Conservation (phyloP, 2,113 vertebrate genomes). For the Eublepharis macularius region DNA sequence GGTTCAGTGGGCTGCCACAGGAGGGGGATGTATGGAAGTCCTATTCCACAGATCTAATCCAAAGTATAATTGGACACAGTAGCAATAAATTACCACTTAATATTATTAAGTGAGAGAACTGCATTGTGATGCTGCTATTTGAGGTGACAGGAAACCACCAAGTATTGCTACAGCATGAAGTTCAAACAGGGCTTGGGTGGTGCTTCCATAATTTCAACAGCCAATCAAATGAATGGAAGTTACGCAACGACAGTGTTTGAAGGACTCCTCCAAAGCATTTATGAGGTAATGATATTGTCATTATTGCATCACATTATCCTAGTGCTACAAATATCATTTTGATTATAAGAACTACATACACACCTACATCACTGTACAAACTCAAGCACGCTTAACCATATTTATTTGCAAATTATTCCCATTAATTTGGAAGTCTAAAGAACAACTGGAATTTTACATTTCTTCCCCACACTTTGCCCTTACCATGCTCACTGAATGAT, state of each 20-base stretch:
- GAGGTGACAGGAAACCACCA: rapidly evolving
- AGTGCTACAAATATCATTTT: not conserved
- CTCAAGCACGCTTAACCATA: not conserved
- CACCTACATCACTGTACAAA: not conserved
- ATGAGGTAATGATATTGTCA: not conserved
- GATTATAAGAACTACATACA: not conserved
- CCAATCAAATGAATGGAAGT: not conserved
- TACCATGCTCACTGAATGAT: not conserved
- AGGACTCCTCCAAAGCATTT: not conserved
- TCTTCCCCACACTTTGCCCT: not conserved
- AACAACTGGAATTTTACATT: not conserved
- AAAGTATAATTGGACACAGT: not conserved
- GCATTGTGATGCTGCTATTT: not conserved
- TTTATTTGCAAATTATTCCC: not conserved
- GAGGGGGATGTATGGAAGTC: too few relatives aligned
- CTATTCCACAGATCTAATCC: too few relatives aligned
- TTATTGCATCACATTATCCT: not conserved
- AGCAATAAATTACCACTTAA: too few relatives aligned
- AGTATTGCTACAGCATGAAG: not conserved
- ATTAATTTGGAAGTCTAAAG: not conserved
- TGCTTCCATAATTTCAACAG: not conserved
- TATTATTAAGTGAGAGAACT: not conserved
- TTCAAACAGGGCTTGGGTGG: not conserved
- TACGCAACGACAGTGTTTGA: not conserved
- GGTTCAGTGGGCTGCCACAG: too few relatives aligned